These are phyloP conservation scores for Lucilia sericata DNA, from an alignment of 1,140 invertebrate genomes.

Conservation along the genomic window DNA sequence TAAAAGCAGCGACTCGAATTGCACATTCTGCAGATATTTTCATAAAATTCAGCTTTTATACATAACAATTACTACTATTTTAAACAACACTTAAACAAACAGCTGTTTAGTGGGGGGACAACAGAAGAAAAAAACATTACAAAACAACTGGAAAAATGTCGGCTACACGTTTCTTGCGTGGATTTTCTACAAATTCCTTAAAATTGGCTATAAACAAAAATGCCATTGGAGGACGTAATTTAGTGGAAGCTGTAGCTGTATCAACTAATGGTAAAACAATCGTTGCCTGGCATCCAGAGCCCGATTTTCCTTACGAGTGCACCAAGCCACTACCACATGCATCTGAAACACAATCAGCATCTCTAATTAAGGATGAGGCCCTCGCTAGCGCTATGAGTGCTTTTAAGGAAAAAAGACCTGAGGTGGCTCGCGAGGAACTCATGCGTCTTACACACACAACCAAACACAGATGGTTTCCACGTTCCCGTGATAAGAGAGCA, in stretches of 20 bases:
- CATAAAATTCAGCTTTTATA: no score
- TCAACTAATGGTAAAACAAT: slow-evolving; percentile 81
- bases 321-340: slow-evolving; percentile 78
- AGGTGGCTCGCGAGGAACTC: slow-evolving; percentile 76
- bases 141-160: background rate
- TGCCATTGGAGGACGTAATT: slow-evolving; percentile 56
- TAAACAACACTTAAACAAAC: background rate
- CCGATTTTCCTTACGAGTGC: slow-evolving; percentile 85
- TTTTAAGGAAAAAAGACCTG: slow-evolving; percentile 75
- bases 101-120: background rate
- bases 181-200: slow-evolving; percentile 58
- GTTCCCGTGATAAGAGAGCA: slow-evolving; percentile 74
- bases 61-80: no score
- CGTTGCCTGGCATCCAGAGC: slow-evolving; percentile 88
- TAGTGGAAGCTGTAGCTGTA: slow-evolving; percentile 73
- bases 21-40: background rate
- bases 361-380: slow-evolving; percentile 76
- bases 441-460: slow-evolving; percentile 82
- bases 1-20: no score
- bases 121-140: background rate
- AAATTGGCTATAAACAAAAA: slow-evolving; percentile 53
- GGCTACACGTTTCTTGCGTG: slow-evolving; percentile 57
- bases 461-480: slow-evolving; percentile 84
- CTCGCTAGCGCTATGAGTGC: slow-evolving; percentile 73
- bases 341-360: slow-evolving; percentile 58